Base-by-base conservation (phyloP, 2,797 vertebrate genomes). In the Sebastolobus altivelis region DNA sequence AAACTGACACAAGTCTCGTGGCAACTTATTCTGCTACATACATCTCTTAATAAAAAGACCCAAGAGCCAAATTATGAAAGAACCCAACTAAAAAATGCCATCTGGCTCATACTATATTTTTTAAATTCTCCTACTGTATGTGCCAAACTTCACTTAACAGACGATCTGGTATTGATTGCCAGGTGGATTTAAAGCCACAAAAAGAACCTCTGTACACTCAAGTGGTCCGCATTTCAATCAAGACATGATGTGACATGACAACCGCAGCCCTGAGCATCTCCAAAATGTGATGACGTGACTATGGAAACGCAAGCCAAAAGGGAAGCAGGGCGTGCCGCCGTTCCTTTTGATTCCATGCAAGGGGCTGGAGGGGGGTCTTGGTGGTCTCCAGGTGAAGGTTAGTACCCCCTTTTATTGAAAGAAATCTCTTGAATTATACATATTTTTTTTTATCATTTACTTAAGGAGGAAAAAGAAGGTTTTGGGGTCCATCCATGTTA, bases 141-240 rank as follows among this genome's bases (percentile, higher is more conserved):
- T 74, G 79, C 71, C 78, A 91, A 86, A 86, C 73, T 80, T 82
- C 37, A 83, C 75, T 80, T 86, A 60, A 90, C 84, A 84, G 83
- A 94, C 82, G 14, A 43, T 89, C 52, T 38, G 54, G 77, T 90
- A 77, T 84, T 71, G 60, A 83, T 86, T 83, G 75, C 80, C 75
- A 72, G 86, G 73, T 88, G 65, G 79, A 88, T 83, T 68, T 82
- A 81, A 90, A 92, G 85, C 89, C 85, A 90, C 83, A 74, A 60
- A 85, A 83, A 65, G 46, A 89, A 79, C 72, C 75, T 86, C 88
- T 86, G 87, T 90, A 90, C 87, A 93, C 87, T 89, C 88, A 88
- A 88, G 85, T 87, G 89, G 90, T 93, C 92, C 91, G 25, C 83
- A 79, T 89, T 91, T 91, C 80, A 86, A 84, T 85, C 81, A 72